Conservation (phyloP, 2,113 vertebrate genomes). For the Carollia perspicillata region DNA sequence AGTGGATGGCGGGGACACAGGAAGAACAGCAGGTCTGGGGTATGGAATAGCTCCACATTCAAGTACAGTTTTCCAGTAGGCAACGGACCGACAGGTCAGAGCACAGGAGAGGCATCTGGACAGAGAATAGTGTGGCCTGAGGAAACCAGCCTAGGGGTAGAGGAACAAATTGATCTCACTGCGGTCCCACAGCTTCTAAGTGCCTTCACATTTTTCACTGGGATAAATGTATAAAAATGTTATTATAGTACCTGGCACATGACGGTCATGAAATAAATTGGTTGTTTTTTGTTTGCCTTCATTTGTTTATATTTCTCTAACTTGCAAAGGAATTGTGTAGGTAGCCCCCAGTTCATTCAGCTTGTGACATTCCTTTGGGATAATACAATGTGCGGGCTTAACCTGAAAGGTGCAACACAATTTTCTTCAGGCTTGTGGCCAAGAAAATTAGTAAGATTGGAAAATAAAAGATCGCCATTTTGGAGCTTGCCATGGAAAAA, state of each 20-base stretch:
- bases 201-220: neutral
- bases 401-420: neutral
- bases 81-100: neutral
- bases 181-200: neutral
- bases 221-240: neutral
- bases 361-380: neutral
- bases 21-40: neutral
- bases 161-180: neutral
- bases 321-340: neutral
- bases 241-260: neutral
- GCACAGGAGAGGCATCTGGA: neutral
- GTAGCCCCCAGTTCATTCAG: neutral
- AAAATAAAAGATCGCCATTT: neutral
- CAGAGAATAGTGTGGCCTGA: neutral
- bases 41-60: neutral
- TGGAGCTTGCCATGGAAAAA: neutral
- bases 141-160: neutral
- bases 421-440: constrained; percentile 16
- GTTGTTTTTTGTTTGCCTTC: neutral
- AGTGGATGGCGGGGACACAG: neutral
- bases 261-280: neutral
- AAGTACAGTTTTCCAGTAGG: neutral
- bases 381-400: neutral
- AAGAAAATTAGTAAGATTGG: neutral
- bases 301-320: constrained; percentile 8